A percentile compares a stretch with the other conserved stretches of the same genome.
These are phyloP conservation scores for Amazona guildingii DNA, from an alignment of 2,113 vertebrate species.

Conservation along the genomic window DNA sequence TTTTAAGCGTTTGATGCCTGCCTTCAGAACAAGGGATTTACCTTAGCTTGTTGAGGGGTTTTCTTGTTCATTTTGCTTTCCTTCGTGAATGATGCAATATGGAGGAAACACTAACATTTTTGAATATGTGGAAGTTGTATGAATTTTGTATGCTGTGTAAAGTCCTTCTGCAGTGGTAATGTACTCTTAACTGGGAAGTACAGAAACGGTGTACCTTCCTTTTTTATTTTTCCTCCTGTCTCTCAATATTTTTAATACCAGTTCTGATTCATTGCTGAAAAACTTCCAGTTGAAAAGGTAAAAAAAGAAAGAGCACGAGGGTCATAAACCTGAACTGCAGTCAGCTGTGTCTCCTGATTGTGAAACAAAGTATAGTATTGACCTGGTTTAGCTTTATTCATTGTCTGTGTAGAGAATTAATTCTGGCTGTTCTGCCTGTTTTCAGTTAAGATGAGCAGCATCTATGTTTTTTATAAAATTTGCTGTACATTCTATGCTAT, in stretches of 20 bases:
- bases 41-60: not conserved
- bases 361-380: not conserved
- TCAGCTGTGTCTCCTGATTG: not conserved
- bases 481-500: not conserved
- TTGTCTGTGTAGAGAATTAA: not conserved
- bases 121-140: not conserved
- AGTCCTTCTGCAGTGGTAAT: not conserved
- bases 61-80: not conserved
- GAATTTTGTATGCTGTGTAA: not conserved
- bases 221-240: not conserved
- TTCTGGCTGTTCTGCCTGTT: not conserved
- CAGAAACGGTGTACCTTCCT: not conserved
- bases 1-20: not conserved
- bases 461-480: accelerated
- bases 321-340: not conserved
- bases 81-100: not conserved
- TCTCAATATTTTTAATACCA: not conserved
- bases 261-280: not conserved
- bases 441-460: not conserved
- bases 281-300: not conserved
- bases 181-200: not conserved
- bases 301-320: not conserved
- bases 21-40: not conserved
- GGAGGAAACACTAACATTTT: not conserved
- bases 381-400: not conserved